phyloP scores from a whole-genome alignment of 2,797 vertebrate species.

The Myiothlypis coronata region DNA sequence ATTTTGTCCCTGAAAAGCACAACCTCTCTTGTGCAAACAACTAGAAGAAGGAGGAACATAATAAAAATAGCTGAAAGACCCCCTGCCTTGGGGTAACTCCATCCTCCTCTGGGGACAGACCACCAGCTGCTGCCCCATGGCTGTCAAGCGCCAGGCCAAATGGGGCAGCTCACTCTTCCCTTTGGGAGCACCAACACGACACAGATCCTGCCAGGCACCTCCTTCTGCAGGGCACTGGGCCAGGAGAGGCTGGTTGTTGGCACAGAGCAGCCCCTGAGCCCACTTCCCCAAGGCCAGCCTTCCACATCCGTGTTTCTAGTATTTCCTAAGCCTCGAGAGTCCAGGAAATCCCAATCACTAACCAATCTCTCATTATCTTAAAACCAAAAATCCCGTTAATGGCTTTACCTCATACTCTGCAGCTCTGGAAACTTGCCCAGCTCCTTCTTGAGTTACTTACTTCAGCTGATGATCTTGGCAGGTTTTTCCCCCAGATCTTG shows the following conservation, averaged over 20 bases:
- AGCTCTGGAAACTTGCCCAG: conserved; percentile 27
- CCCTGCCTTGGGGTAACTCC: background rate
- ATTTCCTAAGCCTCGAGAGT: background rate
- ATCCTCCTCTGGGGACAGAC: background rate
- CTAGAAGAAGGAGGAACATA: background rate
- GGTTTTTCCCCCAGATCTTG: background rate
- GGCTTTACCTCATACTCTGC: conserved; percentile 40
- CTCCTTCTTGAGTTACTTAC: conserved; percentile 55
- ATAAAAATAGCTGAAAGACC: background rate
- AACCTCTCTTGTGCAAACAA: background rate
- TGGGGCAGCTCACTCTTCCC: background rate
- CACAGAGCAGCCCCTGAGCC: background rate
- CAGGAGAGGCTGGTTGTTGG: background rate
- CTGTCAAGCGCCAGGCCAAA: background rate
- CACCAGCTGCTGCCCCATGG: background rate
- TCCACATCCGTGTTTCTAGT: background rate
- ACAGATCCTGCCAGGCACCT: fast-evolving
- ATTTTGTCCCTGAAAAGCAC: background rate
- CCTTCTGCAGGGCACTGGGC: background rate
- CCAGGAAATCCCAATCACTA: conserved; percentile 24
- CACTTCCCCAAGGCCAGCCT: background rate
- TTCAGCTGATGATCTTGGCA: conserved; percentile 58
- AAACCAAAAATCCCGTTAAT: conserved; percentile 33
- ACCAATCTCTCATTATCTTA: conserved; percentile 43
- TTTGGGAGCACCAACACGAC: fast-evolving